Evolutionary conservation across 2,797 vertebrate genomes (phyloP), one percentile per base, ranked within the genome.

Genomic region (Takifugu rubripes): DNA sequence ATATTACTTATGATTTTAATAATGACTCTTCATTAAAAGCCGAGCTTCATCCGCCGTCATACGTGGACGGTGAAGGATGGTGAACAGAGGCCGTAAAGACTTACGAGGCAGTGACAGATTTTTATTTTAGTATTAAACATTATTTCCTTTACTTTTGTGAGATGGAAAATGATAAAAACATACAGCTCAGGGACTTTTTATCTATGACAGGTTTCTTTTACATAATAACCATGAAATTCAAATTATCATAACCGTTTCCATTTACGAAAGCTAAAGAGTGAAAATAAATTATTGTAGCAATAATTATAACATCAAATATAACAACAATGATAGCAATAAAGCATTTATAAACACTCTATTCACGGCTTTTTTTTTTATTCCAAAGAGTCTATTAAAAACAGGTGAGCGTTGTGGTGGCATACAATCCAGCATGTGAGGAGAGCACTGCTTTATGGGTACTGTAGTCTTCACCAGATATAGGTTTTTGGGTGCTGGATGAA

Each of bases 271-370:
- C 85, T 87, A 74, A 88, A 91, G 84, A 90, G 89, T 92, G 90
- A 91, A 93, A 93, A 93, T 93, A 93, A 93, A 92, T 93, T 91
- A 93, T 92, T 63, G 86, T 85, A 89, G 87, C 91, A 92, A 92
- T 92, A 93, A 91, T 91, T 90, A 91, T 90, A 88, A 91, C 89
- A 91, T 86, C 86, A 92, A 90, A 88, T 88, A 89, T 88, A 90
- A 91, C 90, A 91, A 91, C 87, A 85, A 91, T 87, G 89, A 89
- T 90, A 90, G 89, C 89, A 91, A 90, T 92, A 87, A 89, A 88
- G 87, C 81, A 81, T 91, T 91, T 91, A 93, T 92, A 91, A 91
- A 93, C 90, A 89, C 85, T 90, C 88, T 87, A 88, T 89, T 91
- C 90, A 88, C 84, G 84, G 31, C 33, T 21, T 63, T 80, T 81